These are phyloP conservation scores for Sciurus carolinensis DNA, from an alignment of 2,797 vertebrate genomes.

Conservation along the genomic window DNA sequence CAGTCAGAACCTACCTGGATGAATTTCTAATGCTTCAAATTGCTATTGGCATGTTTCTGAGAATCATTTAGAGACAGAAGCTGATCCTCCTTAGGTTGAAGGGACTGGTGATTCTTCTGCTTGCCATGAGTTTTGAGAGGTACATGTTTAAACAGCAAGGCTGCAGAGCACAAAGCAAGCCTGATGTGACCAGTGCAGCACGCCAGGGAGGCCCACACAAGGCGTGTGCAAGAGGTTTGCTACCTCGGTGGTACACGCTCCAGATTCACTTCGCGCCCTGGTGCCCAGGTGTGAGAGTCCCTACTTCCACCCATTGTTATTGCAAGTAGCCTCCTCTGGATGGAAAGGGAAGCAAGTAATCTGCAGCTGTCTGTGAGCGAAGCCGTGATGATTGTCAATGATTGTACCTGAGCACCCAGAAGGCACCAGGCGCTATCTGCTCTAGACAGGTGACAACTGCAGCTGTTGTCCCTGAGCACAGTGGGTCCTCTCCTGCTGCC, in stretches of 20 bases:
- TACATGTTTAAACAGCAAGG: slow-evolving; percentile 85
- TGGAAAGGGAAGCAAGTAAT: background rate
- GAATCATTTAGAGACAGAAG: slow-evolving; percentile 86
- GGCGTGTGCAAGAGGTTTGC: background rate
- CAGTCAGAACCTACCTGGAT: slow-evolving; percentile 88
- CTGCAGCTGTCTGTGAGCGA: background rate
- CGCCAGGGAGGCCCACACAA: slow-evolving; percentile 41
- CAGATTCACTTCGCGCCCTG: background rate
- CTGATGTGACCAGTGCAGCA: slow-evolving; percentile 72
- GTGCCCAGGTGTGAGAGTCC: background rate
- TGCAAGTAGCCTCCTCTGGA: background rate
- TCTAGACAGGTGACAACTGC: background rate
- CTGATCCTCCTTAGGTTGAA: slow-evolving; percentile 86
- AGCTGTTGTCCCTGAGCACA: background rate
- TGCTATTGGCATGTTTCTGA: slow-evolving; percentile 87
- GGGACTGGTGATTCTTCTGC: slow-evolving; percentile 85
- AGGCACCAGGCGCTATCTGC: background rate
- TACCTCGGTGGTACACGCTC: background rate
- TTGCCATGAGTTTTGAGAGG: slow-evolving; percentile 84
- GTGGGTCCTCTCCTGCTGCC: background rate
- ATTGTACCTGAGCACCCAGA: background rate
- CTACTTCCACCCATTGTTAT: background rate
- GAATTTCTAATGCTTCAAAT: slow-evolving; percentile 86
- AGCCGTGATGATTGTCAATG: background rate
- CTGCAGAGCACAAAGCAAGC: slow-evolving; percentile 77